Base-by-base conservation (phyloP, 2,888 invertebrate genomes). In the Caenorhabditis sulstoni region DNA sequence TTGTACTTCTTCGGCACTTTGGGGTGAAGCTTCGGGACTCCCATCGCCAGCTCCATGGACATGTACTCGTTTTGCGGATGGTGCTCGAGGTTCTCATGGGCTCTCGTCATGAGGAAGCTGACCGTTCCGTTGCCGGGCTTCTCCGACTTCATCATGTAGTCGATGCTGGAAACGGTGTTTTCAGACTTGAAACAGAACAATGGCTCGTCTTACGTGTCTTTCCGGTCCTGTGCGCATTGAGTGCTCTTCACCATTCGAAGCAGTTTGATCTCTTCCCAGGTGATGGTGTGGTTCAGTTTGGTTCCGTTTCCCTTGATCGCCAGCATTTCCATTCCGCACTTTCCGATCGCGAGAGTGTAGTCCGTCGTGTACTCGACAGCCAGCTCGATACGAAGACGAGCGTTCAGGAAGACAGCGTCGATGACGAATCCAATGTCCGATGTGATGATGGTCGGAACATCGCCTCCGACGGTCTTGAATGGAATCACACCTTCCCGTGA, bases 231-330 rank as follows among this genome's bases (percentile, higher is more conserved):
- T 1, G 29, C 22, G 14, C 73, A 73, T 12, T 64, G 55, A 14
- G 57, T 50, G 9, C 44, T 18, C 16, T 44, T 64, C 1, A 39
- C 44, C 14, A 73, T 4, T 7, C 73, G 73, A 7, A 64, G 5
- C 3, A 23, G 35, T 35, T 53, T 57, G 3, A n/a, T 50, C 16
- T 73, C 73, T 16, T 73, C 55, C 73, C 73, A 73, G n/a, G 1
- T 5, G 8, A 73, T 22, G 0, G n/a, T n/a, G 16, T 64, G 39
- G 3, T 16, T 41, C 1, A 23, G 18, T 4, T 5, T 23, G 4
- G 14, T 14, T 35, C 35, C 44, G n/a, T 29, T 16, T 29, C 73
- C 64, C 2, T 12, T 0, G 7, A 64, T 16, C 4, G 14, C 8
- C 7, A 73, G 22, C 11, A 49, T 35, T 3, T 39, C 41, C 18